Evolutionary conservation across 2,113 vertebrate species (phyloP), one percentile per base, ranked within the genome.

Genomic region (Channa maculata): DNA sequence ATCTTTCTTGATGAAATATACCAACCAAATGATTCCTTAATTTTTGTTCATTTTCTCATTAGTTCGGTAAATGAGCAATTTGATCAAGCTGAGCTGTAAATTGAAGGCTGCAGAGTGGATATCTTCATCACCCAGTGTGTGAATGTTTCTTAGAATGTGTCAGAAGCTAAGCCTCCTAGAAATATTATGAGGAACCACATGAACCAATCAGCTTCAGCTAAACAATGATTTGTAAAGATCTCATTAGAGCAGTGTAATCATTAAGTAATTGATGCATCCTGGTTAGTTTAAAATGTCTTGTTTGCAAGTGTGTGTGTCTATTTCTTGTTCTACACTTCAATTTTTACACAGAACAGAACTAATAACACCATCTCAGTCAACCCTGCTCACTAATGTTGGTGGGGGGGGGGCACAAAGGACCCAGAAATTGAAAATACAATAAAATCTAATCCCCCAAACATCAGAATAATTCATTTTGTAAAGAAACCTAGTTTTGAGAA

Each of bases 41-140:
- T 81, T 83, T 72, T 60, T 39, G 59, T 57, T 86, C 52, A 75
- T 82, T 83, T 88, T 36, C 83, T 78, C 71, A 83, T 88, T 85
- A 89, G 69, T 62, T 60, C 62, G 66, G 83, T 65, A 80, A 83
- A 90, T 74, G 60, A 83, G 75, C 66, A 67, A 67, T 83, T 84
- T 80, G 71, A 83, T 79, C 60, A 59, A 75, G 65, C 75, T 10
- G 51, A 62, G 67, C 44, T 49, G 50, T 48, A 69, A 65, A 77
- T 71, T 61, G 64, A 67, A 68, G 43, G 61, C 80, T 54, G 52
- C 7, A n/a, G 66, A 1, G n/a, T 9, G 45, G 44, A 78, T 66
- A 48, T 80, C 74, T 82, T 71, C 55, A 81, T 86, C 79, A 83
- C 10, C 5, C 33, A 55, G 41, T 0, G n/a, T 39, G 61, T 33